These are phyloP conservation scores for Caenorhabditis remanei DNA, from an alignment of 1,140 invertebrate genomes.

Conservation along the genomic window DNA sequence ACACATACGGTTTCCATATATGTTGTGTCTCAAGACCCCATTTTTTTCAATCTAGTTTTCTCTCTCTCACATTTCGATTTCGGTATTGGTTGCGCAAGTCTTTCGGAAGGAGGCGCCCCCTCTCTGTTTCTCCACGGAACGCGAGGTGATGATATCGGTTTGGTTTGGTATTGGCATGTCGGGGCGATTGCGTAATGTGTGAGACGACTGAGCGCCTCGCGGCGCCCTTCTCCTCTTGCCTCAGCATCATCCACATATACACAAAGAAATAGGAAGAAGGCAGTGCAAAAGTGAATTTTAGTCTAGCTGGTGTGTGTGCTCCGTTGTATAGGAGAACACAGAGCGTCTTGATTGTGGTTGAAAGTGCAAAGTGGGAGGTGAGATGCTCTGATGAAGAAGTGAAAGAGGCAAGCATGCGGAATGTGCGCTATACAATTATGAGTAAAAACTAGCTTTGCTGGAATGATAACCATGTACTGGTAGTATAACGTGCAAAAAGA, in stretches of 20 bases:
- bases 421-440: neutral
- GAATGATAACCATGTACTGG: no score
- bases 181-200: constrained; percentile 38
- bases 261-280: no score
- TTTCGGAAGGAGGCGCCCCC: neutral
- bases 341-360: neutral
- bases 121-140: constrained; percentile 11
- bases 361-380: constrained; percentile 38
- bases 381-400: neutral
- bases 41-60: neutral
- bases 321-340: neutral
- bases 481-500: no score
- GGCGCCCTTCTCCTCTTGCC: neutral
- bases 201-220: neutral
- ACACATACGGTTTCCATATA: no score
- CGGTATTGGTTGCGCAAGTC: neutral
- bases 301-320: neutral
- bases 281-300: constrained; percentile 1
- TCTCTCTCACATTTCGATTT: neutral
- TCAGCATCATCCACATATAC: no score
- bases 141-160: constrained; percentile 9
- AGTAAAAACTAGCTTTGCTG: neutral
- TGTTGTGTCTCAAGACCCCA: neutral
- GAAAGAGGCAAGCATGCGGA: neutral
- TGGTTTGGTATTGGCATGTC: neutral